A percentile compares a stretch with the other conserved stretches of the same genome.
phyloP scores from a whole-genome alignment of 2,888 invertebrate species.

The Synanthedon formicaeformis region DNA sequence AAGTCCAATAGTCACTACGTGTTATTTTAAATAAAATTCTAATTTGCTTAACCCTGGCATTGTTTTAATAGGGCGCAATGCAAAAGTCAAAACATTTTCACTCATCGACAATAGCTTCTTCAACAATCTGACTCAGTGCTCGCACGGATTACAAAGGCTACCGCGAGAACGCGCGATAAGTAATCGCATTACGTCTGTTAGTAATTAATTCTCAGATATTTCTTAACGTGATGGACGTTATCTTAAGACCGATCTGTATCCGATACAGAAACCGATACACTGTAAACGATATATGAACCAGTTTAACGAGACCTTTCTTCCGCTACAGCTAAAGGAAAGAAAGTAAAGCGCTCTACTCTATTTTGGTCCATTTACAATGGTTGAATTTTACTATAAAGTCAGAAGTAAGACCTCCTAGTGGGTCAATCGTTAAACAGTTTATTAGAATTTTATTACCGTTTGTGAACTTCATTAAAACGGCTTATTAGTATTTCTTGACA shows the following conservation, averaged over 20 bases:
- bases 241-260: conserved; percentile 41
- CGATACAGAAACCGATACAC: conserved; percentile 32
- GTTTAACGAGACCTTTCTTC: conserved; percentile 16
- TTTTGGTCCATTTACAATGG: conserved; percentile 18
- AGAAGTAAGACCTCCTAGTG: conserved; percentile 46
- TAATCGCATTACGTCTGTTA: conserved; percentile 54
- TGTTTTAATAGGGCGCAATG: neutral
- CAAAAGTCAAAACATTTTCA: conserved; percentile 14
- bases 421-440: conserved; percentile 53
- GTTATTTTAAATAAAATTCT: no score
- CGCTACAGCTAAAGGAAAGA: neutral
- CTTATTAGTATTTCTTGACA: conserved; percentile 33
- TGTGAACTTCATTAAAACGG: conserved; percentile 44
- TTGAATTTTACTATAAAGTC: conserved; percentile 26
- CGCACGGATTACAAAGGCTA: conserved; percentile 35
- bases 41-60: neutral
- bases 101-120: conserved; percentile 7
- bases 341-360: neutral
- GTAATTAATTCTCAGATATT: conserved; percentile 58
- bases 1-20: no score
- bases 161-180: conserved; percentile 41
- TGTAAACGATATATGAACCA: conserved; percentile 19
- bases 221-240: conserved; percentile 53
- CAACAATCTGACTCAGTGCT: conserved; percentile 18
- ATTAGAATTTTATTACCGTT: conserved; percentile 51